phyloP scores from a whole-genome alignment of 2,797 vertebrate species.

The Threskiornis aethiopicus region DNA sequence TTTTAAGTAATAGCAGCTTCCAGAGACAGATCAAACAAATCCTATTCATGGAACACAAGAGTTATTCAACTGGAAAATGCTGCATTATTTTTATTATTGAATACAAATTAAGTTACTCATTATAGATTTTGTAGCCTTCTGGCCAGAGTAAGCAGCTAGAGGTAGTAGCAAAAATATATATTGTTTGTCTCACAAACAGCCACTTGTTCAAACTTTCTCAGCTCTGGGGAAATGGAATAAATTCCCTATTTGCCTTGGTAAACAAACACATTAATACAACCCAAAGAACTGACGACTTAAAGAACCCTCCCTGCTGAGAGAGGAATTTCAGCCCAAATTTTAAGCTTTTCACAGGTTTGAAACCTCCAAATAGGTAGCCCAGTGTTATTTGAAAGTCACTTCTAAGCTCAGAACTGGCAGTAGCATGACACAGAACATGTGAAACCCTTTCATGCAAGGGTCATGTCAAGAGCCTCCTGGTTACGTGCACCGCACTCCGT shows the following conservation, averaged over 20 bases:
- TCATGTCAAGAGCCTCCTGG: neutral
- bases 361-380: neutral
- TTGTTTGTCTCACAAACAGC: neutral
- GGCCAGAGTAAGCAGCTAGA: neutral
- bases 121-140: neutral
- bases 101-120: neutral
- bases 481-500: fast-evolving
- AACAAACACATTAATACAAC: neutral
- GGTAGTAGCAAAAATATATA: neutral
- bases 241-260: neutral
- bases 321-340: neutral
- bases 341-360: neutral
- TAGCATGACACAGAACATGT: neutral
- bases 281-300: neutral
- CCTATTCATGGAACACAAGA: neutral
- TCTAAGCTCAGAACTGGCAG: neutral
- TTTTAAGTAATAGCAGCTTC: neutral
- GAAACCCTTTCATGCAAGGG: neutral
- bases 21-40: neutral
- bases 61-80: neutral
- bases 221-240: neutral
- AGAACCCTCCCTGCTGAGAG: neutral
- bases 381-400: neutral
- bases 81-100: neutral
- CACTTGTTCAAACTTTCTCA: neutral